These are phyloP conservation scores for Plemyria rubiginata DNA, from an alignment of 2,888 invertebrate species.

Conservation along the genomic window DNA sequence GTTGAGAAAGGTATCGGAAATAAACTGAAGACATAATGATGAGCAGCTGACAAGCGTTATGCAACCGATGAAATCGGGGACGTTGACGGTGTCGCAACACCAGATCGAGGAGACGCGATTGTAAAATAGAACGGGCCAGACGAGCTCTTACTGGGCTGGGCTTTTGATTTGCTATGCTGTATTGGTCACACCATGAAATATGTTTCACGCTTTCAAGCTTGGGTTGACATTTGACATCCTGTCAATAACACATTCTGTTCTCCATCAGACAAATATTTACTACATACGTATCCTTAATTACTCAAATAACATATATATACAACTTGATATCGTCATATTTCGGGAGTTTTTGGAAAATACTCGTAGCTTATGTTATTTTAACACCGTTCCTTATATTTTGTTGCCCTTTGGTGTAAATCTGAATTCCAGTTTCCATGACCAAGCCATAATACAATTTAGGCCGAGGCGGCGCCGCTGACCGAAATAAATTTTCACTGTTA, in stretches of 20 bases:
- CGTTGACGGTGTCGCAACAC: conserved; percentile 34
- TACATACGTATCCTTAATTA: no score
- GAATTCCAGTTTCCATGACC: conserved; percentile 52
- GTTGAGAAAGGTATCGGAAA: conserved; percentile 17
- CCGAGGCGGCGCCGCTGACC: conserved; percentile 45
- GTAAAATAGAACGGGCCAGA: conserved; percentile 33
- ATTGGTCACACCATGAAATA: conserved; percentile 7
- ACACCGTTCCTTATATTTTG: conserved; percentile 1
- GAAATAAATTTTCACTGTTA: conserved; percentile 44
- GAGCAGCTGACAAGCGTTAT: conserved; percentile 36
- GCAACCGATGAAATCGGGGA: conserved; percentile 37
- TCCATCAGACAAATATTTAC: neutral
- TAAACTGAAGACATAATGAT: conserved; percentile 36
- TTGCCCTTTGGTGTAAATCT: conserved; percentile 23
- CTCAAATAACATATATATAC: no score
- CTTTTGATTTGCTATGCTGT: conserved; percentile 20
- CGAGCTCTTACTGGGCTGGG: conserved; percentile 27
- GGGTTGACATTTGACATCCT: neutral
- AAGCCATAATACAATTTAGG: conserved; percentile 51
- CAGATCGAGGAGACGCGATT: conserved; percentile 33
- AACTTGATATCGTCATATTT: no score
- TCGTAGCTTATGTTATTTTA: neutral
- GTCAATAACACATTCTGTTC: neutral
- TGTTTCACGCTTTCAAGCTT: neutral
- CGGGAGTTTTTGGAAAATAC: neutral